Conservation (phyloP, 2,888 invertebrate species). For the Chalcosyrphus nemorum region DNA sequence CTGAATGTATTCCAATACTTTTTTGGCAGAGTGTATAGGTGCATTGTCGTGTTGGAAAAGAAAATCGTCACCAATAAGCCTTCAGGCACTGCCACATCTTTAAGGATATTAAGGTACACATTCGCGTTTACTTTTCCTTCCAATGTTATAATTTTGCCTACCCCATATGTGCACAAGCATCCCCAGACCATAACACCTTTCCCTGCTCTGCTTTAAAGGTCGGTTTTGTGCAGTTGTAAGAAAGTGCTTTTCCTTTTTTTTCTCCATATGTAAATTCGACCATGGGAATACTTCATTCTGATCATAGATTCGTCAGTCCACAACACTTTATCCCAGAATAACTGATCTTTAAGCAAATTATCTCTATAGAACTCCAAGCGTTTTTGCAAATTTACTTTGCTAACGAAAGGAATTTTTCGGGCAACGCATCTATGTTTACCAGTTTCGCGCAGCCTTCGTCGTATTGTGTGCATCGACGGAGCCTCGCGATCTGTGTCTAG, state of each 20-base stretch:
- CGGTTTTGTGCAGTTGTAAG: neutral
- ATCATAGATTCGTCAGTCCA: too few relatives aligned
- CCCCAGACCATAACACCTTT: neutral
- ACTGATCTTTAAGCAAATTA: neutral
- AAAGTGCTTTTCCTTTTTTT: too few relatives aligned
- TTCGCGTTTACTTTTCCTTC: neutral
- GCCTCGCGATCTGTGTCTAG: too few relatives aligned
- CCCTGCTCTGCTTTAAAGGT: neutral
- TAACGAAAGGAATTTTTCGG: neutral
- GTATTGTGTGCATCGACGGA: too few relatives aligned
- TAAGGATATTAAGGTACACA: neutral
- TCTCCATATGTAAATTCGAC: neutral
- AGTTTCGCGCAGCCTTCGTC: too few relatives aligned
- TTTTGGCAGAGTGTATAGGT: neutral
- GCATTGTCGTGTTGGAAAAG: neutral
- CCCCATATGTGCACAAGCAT: neutral
- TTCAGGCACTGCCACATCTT: neutral
- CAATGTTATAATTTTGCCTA: neutral
- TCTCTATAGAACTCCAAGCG: neutral
- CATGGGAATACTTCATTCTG: too few relatives aligned
- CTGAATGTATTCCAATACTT: neutral
- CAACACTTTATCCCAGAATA: neutral
- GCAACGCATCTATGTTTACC: too few relatives aligned
- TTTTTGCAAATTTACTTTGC: neutral
- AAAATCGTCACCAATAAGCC: neutral